Base-by-base conservation (phyloP, 2,888 invertebrate species). In the Lapara coniferarum region DNA sequence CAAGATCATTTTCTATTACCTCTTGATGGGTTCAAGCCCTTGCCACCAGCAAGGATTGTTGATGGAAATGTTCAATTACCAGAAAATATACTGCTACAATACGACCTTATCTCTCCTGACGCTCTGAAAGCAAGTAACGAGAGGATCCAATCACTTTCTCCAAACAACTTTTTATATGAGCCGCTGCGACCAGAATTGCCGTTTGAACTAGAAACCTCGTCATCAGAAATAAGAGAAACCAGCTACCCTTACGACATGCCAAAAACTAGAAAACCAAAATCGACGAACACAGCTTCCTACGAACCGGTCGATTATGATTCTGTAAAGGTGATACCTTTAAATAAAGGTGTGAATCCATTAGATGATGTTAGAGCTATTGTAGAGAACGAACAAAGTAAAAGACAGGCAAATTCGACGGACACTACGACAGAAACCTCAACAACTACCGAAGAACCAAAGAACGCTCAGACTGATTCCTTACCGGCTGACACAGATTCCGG, bases 401-500 rank as follows among this genome's bases (percentile, higher is more conserved):
- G 93, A 70, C 92, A 93, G 73, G 73, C 84, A 12, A 87, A 87
- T 74, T 73, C 71, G 19, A 80, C 81, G 13, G 75, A 72, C 16
- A 73, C 69, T 46, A 66, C 76, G 12, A 82, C 77, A 7, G 85
- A 85, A 67, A 78, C 78, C 37, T 77, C 77, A 1, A 78, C 77
- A 6, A 76, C 78, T 10, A 71, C 75, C 6, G 84, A 80, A 71
- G 82, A 85, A 71, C 74, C 80, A 8, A 83, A 84, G 71, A 77
- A 75, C 51, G 80, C 89, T 0, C 82, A 83, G 37, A 84, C 84
- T 12, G 89, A 90, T 44, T 85, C 84, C n/a, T 88, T 89, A 30
- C 91, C 94, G 8, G 93, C 94, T 0, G 94, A 94, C 74, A 90
- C 94, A 8, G 91, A 89, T 10, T 82, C 90, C 55, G 89, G 92